These are phyloP conservation scores for Drosophila birchii DNA, from an alignment of 2,888 invertebrate species.

Conservation along the genomic window DNA sequence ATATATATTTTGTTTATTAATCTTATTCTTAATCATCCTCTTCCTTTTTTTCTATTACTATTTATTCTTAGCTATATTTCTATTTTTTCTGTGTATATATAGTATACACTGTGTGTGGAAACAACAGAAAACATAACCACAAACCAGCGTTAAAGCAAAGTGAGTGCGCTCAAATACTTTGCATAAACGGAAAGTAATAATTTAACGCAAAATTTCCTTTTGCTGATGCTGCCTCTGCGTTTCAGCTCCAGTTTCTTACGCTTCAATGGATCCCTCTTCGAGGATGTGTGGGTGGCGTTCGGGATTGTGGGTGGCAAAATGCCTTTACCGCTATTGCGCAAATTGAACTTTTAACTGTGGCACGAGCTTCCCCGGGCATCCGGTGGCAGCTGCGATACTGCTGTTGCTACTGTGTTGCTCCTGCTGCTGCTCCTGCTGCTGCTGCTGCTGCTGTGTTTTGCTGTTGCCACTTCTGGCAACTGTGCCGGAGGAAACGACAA, in stretches of 20 bases:
- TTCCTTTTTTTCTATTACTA: no score
- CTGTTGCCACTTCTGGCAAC: slow-evolving; percentile 29
- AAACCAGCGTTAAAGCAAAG: slow-evolving; percentile 59
- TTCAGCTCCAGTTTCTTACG: slow-evolving; percentile 74
- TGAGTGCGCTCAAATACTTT: slow-evolving; percentile 78
- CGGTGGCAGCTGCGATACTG: slow-evolving; percentile 66
- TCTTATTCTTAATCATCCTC: neutral
- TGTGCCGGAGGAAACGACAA: slow-evolving; percentile 67
- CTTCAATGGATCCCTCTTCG: slow-evolving; percentile 68
- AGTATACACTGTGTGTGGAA: slow-evolving; percentile 22
- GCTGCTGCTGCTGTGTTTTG: slow-evolving; percentile 34
- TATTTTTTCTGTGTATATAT: slow-evolving; percentile 6
- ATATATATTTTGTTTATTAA: neutral
- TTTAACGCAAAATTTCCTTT: slow-evolving; percentile 82
- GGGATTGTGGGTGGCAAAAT: slow-evolving; percentile 52
- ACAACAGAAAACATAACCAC: slow-evolving; percentile 54
- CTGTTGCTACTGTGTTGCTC: slow-evolving; percentile 24
- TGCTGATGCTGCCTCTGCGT: slow-evolving; percentile 64
- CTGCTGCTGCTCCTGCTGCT: slow-evolving; percentile 18
- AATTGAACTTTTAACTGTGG: slow-evolving; percentile 82
- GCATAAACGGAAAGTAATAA: slow-evolving; percentile 83
- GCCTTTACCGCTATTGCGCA: slow-evolving; percentile 73
- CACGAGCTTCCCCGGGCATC: slow-evolving; percentile 70
- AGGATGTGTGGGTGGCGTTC: slow-evolving; percentile 27
- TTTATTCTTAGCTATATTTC: neutral